Percentiles rank a stretch among this genome's conserved stretches.
These are phyloP conservation scores for Polietes domitor DNA, from an alignment of 2,888 invertebrate species.

Conservation along the genomic window DNA sequence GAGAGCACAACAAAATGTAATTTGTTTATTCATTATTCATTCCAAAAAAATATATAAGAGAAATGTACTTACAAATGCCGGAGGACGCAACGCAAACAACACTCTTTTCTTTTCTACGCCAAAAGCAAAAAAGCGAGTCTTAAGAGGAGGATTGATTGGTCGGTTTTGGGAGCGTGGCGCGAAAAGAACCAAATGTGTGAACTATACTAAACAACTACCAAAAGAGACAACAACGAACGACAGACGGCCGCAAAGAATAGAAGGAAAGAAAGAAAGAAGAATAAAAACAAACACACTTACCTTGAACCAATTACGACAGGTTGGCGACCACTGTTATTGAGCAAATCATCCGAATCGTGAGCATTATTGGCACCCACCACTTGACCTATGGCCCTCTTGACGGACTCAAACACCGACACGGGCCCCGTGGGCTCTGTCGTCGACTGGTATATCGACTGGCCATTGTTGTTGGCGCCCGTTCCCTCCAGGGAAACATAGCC, in stretches of 20 bases:
- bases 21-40: neutral
- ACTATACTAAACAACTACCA: conserved; percentile 1
- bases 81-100: too few relatives aligned
- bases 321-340: conserved; percentile 77
- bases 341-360: conserved; percentile 77
- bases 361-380: conserved; percentile 78
- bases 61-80: conserved; percentile 29
- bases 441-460: conserved; percentile 80
- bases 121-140: neutral
- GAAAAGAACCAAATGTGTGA: neutral
- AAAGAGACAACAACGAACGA: conserved; percentile 8
- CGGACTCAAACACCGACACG: conserved; percentile 79
- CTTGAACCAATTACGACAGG: conserved; percentile 79
- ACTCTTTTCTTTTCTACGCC: neutral
- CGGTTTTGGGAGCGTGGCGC: neutral
- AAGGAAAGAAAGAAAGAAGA: too few relatives aligned
- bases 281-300: conserved; percentile 74
- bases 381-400: conserved; percentile 80
- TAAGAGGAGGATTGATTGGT: neutral
- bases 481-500: conserved; percentile 80
- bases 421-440: conserved; percentile 81
- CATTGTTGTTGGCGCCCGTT: conserved; percentile 75
- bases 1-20: neutral
- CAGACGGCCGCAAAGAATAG: too few relatives aligned
- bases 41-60: too few relatives aligned